phyloP scores from a whole-genome alignment of 2,888 invertebrate genomes.

The Lamellibrachia columna region DNA sequence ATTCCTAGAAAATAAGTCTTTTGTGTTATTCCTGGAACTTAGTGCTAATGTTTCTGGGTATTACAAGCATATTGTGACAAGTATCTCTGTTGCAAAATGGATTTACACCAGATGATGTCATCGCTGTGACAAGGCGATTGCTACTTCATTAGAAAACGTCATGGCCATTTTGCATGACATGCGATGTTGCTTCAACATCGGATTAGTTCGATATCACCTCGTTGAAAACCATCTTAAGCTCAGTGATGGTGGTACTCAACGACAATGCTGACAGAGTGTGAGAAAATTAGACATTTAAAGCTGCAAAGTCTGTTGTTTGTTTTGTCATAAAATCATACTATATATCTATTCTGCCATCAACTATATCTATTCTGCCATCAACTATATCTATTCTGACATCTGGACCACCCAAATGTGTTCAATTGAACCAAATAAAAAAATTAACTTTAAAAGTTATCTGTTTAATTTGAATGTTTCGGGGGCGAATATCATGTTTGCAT shows the following conservation, averaged over 20 bases:
- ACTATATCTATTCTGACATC: background rate
- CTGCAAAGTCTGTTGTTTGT: background rate
- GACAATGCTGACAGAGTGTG: background rate
- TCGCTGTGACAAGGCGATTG: background rate
- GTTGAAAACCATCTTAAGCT: too few species aligned
- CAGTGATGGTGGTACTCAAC: background rate
- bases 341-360: background rate
- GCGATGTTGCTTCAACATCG: too few species aligned
- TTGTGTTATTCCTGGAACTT: background rate
- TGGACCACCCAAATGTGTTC: too few species aligned
- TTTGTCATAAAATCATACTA: background rate
- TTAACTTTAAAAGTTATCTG: too few species aligned
- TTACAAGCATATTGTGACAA: background rate
- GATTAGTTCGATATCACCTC: too few species aligned
- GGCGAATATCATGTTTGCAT: too few species aligned
- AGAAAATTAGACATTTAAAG: background rate
- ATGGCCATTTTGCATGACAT: too few species aligned
- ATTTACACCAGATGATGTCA: background rate
- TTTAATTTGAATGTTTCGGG: too few species aligned
- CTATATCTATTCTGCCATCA: background rate
- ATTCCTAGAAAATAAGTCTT: background rate
- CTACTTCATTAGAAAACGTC: too few species aligned
- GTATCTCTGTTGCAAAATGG: background rate
- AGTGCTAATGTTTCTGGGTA: background rate
- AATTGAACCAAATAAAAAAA: too few species aligned